Evolutionary conservation across 1,140 invertebrate species (phyloP).

Genomic region (Tribolium castaneum): DNA sequence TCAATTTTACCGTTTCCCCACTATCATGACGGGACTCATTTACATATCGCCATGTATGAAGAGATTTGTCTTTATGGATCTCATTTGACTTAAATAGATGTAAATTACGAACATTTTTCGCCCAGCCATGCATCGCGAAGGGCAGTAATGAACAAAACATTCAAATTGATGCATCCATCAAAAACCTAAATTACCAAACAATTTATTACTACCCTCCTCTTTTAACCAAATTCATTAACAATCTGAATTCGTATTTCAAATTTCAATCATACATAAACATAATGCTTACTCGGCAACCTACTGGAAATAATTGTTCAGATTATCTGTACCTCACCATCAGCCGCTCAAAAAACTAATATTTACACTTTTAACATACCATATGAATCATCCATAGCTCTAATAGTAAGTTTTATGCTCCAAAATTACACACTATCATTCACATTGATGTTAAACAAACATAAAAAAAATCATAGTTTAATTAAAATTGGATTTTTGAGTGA

Average conservation of each 20-base stretch:
- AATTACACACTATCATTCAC: neutral
- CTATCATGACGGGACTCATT: slow-evolving; percentile 8
- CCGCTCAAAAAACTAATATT: slow-evolving; percentile 27
- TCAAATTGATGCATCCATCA: slow-evolving; percentile 28
- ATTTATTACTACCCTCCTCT: slow-evolving; percentile 1
- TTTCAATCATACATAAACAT: neutral
- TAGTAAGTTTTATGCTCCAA: neutral
- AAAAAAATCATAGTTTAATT: neutral
- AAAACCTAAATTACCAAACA: slow-evolving; percentile 22
- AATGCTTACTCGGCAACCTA: neutral
- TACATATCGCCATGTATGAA: slow-evolving; percentile 41
- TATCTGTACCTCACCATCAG: neutral
- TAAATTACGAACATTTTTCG: slow-evolving; percentile 39
- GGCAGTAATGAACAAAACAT: slow-evolving; percentile 15
- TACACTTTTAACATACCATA: slow-evolving; percentile 4
- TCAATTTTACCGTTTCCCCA: slow-evolving; percentile 30
- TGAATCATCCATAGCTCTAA: neutral
- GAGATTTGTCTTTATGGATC: slow-evolving; percentile 41
- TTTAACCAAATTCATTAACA: neutral
- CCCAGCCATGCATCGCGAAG: slow-evolving; percentile 3
- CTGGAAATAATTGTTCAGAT: slow-evolving; percentile 32
- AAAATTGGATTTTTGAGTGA: neutral
- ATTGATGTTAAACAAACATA: neutral
- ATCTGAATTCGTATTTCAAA: slow-evolving; percentile 4
- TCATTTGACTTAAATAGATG: slow-evolving; percentile 43